These are phyloP conservation scores for Emys orbicularis DNA, from an alignment of 2,797 vertebrate species.

Conservation along the genomic window DNA sequence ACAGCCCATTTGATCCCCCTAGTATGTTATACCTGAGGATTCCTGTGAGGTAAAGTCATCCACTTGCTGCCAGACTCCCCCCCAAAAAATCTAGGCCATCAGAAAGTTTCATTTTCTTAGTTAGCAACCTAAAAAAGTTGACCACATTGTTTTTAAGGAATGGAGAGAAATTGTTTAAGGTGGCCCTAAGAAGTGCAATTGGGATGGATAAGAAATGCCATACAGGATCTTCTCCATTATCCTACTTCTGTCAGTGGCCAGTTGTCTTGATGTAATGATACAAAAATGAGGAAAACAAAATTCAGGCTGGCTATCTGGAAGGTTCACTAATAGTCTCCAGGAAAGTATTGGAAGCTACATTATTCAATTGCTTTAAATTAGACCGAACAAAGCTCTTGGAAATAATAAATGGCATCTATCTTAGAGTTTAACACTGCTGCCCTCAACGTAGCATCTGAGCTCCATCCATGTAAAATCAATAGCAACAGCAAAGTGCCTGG, in stretches of 20 bases:
- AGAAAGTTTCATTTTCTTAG: neutral
- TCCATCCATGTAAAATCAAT: neutral
- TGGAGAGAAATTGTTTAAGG: neutral
- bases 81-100: neutral
- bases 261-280: neutral
- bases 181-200: neutral
- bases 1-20: neutral
- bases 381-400: neutral
- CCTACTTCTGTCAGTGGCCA: neutral
- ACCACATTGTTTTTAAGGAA: neutral
- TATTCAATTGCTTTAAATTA: neutral
- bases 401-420: neutral
- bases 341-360: neutral
- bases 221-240: neutral
- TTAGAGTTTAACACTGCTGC: neutral
- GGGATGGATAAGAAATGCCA: neutral
- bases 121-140: neutral
- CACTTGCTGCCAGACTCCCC: neutral
- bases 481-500: fast-evolving
- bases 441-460: neutral
- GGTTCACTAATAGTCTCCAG: neutral
- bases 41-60: neutral
- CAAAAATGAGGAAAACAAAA: neutral
- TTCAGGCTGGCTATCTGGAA: neutral
- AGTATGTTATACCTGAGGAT: neutral